Conservation (phyloP, 2,113 vertebrate species). For the Atlantisia rogersi region DNA sequence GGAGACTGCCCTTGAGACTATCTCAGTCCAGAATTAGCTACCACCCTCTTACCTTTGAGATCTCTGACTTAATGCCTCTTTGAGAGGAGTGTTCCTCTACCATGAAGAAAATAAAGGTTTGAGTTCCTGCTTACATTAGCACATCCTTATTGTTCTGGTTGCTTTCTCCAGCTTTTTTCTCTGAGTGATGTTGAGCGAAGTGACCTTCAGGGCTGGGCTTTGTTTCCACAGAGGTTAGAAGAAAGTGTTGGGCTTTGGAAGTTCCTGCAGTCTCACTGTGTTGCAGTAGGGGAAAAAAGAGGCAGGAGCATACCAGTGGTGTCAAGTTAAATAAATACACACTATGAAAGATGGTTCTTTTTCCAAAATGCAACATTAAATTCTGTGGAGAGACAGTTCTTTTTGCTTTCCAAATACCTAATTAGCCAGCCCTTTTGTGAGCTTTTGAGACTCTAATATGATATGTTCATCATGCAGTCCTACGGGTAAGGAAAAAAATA, state of each 20-base stretch:
- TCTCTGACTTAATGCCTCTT: background rate
- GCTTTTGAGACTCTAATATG: background rate
- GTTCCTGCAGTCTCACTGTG: background rate
- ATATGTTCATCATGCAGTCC: background rate
- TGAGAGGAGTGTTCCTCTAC: background rate
- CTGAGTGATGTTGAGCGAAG: background rate
- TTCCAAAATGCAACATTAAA: background rate
- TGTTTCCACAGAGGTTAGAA: background rate
- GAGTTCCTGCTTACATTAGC: constrained; percentile 8
- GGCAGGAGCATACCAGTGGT: background rate
- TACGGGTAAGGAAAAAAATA: background rate
- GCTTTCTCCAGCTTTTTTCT: background rate
- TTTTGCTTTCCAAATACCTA: background rate
- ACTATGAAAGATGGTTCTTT: background rate
- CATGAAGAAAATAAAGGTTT: background rate
- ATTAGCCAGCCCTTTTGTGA: background rate
- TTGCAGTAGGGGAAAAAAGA: background rate
- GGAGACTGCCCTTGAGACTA: background rate
- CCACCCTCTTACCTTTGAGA: background rate
- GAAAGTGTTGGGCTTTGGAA: background rate
- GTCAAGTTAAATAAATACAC: background rate
- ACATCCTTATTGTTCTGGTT: background rate
- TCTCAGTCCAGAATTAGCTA: background rate
- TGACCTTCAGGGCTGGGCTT: background rate
- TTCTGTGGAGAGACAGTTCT: background rate